A percentile compares a stretch with the other conserved stretches of the same genome.
These are phyloP conservation scores for Sycophila texana DNA, from an alignment of 2,888 invertebrate genomes.

Conservation along the genomic window DNA sequence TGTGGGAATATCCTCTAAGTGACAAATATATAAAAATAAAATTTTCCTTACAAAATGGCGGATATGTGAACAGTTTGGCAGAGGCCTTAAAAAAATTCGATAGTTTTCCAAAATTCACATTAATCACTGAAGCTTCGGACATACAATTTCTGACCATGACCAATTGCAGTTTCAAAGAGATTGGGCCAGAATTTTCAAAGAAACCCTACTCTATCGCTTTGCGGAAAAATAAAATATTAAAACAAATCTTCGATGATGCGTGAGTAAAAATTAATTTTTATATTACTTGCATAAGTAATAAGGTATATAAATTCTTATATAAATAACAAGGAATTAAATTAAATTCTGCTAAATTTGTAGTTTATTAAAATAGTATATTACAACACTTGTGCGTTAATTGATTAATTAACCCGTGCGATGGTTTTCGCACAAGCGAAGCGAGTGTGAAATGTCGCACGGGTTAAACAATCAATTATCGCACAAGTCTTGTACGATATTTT, in stretches of 20 bases:
- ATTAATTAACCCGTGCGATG: too few relatives aligned
- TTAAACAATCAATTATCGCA: too few relatives aligned
- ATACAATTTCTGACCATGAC: conserved; percentile 87
- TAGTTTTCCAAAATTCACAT: conserved; percentile 85
- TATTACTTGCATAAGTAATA: too few relatives aligned
- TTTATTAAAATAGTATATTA: too few relatives aligned
- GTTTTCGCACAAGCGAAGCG: too few relatives aligned
- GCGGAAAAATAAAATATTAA: conserved; percentile 92
- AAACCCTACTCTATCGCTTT: conserved; percentile 97
- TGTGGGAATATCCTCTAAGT: conserved; percentile 98
- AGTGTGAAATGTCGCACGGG: too few relatives aligned
- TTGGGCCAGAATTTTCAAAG: conserved; percentile 95
- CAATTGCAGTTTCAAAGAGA: conserved; percentile 91
- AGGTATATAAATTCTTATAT: too few relatives aligned
- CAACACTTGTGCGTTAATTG: too few relatives aligned
- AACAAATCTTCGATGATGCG: conserved; percentile 94
- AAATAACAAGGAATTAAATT: not conserved
- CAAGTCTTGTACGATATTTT: too few relatives aligned
- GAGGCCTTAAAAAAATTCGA: conserved; percentile 64
- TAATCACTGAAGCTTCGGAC: conserved; percentile 93
- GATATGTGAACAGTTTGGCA: not conserved
- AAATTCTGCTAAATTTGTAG: too few relatives aligned
- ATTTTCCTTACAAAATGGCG: conserved; percentile 87
- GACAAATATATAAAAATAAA: conserved; percentile 98
- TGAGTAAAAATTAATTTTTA: conserved; percentile 76